phyloP scores from a whole-genome alignment of 2,797 vertebrate species.

The Siniperca scherzeri region DNA sequence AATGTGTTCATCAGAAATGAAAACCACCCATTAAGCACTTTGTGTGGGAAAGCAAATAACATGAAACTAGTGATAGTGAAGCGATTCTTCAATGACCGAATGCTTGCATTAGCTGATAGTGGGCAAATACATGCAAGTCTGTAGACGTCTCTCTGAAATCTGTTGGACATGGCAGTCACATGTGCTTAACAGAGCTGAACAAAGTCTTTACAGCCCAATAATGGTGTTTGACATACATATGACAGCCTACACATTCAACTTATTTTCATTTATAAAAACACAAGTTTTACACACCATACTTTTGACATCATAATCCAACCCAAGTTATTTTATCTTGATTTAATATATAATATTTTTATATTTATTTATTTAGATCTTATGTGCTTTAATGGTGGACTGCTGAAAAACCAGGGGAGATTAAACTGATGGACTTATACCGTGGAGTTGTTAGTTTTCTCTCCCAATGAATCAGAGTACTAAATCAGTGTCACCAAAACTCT shows the following conservation, averaged over 20 bases:
- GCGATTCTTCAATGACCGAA: not conserved
- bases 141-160: not conserved
- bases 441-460: not conserved
- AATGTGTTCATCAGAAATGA: not conserved
- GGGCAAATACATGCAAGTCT: not conserved
- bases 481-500: not conserved
- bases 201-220: too few species aligned
- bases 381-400: not conserved
- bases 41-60: not conserved
- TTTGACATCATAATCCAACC: not conserved
- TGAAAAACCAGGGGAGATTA: not conserved
- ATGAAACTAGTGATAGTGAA: not conserved
- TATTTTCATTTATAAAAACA: not conserved
- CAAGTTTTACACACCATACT: not conserved
- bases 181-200: not conserved
- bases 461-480: not conserved
- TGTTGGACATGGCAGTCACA: too few species aligned
- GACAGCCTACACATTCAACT: not conserved
- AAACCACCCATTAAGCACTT: too few species aligned
- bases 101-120: not conserved
- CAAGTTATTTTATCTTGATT: not conserved
- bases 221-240: not conserved
- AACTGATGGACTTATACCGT: not conserved
- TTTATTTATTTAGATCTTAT: not conserved
- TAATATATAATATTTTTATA: not conserved